These are phyloP conservation scores for Drosophila varians DNA, from an alignment of 1,140 invertebrate species.

Conservation along the genomic window DNA sequence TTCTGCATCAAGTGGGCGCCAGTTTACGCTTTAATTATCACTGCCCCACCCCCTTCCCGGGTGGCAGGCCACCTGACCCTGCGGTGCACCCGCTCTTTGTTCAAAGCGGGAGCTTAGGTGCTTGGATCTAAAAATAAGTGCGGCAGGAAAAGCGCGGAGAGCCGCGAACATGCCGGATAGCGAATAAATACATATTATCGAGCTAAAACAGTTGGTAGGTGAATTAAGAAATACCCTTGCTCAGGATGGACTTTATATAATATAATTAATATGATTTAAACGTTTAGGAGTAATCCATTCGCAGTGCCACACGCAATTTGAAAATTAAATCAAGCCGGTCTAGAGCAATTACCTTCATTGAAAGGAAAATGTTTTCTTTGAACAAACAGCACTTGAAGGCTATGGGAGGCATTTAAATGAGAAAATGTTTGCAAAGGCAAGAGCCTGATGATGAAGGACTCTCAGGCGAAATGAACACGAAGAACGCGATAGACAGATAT, in stretches of 20 bases:
- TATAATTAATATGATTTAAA: too few species aligned
- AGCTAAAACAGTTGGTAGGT: neutral
- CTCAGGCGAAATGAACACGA: neutral
- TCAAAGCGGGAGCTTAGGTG: slow-evolving; percentile 31
- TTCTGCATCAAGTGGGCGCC: slow-evolving; percentile 27
- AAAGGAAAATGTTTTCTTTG: neutral
- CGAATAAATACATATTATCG: slow-evolving; percentile 5
- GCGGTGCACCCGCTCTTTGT: neutral
- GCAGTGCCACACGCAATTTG: neutral
- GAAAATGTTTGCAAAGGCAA: neutral
- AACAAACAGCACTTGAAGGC: neutral
- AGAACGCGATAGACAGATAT: slow-evolving; percentile 11
- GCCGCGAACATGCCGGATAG: slow-evolving; percentile 19
- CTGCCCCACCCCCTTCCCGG: slow-evolving; percentile 9
- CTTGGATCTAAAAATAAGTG: slow-evolving; percentile 38
- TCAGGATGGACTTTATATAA: neutral
- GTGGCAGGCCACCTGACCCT: neutral
- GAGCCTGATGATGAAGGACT: neutral
- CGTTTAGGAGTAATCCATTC: too few species aligned
- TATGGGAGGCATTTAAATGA: neutral
- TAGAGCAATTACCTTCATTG: slow-evolving; percentile 10
- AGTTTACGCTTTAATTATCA: slow-evolving; percentile 40
- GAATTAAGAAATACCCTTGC: neutral
- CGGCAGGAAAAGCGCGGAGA: slow-evolving; percentile 15
- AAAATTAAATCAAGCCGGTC: neutral